phyloP scores from a whole-genome alignment of 2,797 vertebrate genomes.

The Trichosurus vulpecula region DNA sequence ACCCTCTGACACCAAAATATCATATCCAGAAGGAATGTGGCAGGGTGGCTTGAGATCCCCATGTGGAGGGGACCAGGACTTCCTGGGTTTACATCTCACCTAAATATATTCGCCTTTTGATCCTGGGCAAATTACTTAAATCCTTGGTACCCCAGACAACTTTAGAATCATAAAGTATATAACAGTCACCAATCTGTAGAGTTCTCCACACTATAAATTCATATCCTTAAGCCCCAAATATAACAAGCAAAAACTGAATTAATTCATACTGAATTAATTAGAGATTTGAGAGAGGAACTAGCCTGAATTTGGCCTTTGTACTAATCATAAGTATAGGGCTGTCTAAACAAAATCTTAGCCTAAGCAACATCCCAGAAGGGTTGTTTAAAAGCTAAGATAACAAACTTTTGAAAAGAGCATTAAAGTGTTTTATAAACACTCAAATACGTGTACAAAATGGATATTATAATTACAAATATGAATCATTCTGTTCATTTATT shows the following conservation, averaged over 20 bases:
- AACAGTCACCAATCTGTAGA: neutral
- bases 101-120: neutral
- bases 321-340: neutral
- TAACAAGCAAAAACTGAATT: neutral
- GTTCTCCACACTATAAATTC: neutral
- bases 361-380: neutral
- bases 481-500: neutral
- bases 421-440: neutral
- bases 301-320: neutral
- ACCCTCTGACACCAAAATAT: neutral
- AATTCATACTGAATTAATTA: neutral
- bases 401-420: neutral
- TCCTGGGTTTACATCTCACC: too few species aligned
- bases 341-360: neutral
- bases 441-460: neutral
- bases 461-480: neutral
- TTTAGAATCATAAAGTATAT: neutral
- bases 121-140: neutral
- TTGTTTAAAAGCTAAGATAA: conserved; percentile 4
- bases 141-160: neutral
- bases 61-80: neutral
- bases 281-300: neutral
- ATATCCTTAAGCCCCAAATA: neutral
- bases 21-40: neutral
- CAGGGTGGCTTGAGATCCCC: neutral